phyloP scores from a whole-genome alignment of 2,797 vertebrate genomes.

The Heteromormyrus szaboi region DNA sequence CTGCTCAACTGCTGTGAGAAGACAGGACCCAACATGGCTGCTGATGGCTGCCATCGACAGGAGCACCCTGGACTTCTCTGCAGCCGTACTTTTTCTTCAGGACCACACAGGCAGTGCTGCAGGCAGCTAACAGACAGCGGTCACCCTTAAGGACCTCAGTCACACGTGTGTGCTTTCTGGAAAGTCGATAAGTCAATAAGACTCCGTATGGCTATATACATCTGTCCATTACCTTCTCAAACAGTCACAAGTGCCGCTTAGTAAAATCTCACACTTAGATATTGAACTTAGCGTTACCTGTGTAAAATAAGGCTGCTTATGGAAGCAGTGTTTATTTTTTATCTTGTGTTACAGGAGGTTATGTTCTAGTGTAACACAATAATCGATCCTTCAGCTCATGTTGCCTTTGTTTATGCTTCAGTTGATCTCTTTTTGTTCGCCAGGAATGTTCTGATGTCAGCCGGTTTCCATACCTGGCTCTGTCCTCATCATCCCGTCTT shows the following conservation, averaged over 20 bases:
- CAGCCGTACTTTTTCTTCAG: neutral
- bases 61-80: neutral
- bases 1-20: neutral
- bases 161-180: neutral
- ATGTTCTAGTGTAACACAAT: neutral
- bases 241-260: neutral
- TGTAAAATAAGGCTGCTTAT: neutral
- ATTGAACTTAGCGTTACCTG: neutral
- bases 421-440: neutral
- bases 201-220: neutral
- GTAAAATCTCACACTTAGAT: neutral
- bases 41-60: neutral
- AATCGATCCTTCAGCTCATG: neutral
- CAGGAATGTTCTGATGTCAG: neutral
- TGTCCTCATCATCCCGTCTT: neutral
- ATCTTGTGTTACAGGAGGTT: neutral
- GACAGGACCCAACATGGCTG: neutral
- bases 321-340: neutral
- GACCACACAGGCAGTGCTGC: neutral
- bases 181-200: neutral
- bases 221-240: neutral
- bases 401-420: neutral
- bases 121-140: neutral
- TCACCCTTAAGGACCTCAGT: neutral
- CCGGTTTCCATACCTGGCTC: neutral